Percentiles rank a stretch among this genome's conserved stretches.
These are phyloP conservation scores for Drosophila grimshawi DNA, from an alignment of 1,140 invertebrate genomes.

Conservation along the genomic window DNA sequence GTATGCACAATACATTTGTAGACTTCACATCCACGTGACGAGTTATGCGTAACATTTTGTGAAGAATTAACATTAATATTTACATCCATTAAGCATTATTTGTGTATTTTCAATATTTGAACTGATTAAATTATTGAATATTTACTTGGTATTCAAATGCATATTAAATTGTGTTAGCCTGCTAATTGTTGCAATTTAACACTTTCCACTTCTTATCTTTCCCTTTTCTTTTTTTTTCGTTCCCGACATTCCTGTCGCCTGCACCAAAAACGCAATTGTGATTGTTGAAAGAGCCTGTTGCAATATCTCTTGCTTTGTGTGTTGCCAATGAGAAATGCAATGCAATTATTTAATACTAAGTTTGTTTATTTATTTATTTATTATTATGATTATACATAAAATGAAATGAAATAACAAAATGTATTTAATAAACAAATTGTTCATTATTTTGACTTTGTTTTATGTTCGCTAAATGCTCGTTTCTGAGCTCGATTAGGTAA, in stretches of 20 bases:
- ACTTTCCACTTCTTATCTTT: background rate
- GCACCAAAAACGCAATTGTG: slow-evolving; percentile 18
- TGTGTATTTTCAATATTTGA: background rate
- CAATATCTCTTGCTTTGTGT: slow-evolving; percentile 36
- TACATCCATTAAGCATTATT: background rate
- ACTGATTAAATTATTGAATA: too few species aligned
- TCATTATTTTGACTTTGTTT: slow-evolving; percentile 52
- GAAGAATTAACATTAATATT: background rate
- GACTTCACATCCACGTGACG: slow-evolving; percentile 5
- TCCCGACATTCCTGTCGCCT: slow-evolving; percentile 34
- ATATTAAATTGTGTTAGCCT: too few species aligned
- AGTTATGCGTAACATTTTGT: slow-evolving; percentile 14
- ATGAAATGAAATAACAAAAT: background rate
- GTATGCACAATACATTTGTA: too few species aligned
- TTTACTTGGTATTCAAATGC: too few species aligned
- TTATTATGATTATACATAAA: background rate
- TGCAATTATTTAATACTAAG: background rate
- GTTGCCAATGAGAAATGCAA: slow-evolving; percentile 17
- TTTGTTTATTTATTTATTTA: too few species aligned
- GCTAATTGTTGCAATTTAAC: too few species aligned
- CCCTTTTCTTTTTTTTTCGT: background rate
- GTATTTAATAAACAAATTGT: slow-evolving; percentile 3
- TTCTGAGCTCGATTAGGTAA: background rate
- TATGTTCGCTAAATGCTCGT: background rate
- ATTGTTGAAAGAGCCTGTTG: slow-evolving; percentile 7